Percentiles rank a stretch among this genome's conserved stretches.
These are phyloP conservation scores for Formica exsecta DNA, from an alignment of 1,140 invertebrate genomes.

Conservation along the genomic window DNA sequence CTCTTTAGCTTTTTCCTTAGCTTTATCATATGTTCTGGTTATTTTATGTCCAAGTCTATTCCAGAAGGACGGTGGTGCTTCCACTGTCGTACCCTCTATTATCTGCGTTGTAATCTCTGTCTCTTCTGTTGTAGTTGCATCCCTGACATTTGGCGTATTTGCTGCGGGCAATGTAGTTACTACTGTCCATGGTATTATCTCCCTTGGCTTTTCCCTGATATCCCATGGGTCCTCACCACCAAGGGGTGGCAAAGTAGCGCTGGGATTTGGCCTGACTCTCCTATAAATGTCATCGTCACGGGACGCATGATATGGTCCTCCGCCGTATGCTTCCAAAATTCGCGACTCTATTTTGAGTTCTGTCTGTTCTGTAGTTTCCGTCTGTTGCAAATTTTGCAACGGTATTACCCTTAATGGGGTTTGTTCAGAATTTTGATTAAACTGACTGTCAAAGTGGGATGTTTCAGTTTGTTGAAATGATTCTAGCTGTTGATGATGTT, in stretches of 20 bases:
- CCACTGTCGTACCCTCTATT: slow-evolving; percentile 45
- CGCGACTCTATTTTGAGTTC: slow-evolving; percentile 62
- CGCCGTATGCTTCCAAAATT: slow-evolving; percentile 82
- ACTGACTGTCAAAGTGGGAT: slow-evolving; percentile 1
- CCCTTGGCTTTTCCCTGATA: slow-evolving; percentile 74
- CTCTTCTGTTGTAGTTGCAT: slow-evolving; percentile 32
- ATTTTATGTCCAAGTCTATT: slow-evolving; percentile 86
- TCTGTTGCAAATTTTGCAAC: slow-evolving; percentile 11
- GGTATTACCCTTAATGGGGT: neutral
- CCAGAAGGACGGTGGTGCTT: slow-evolving; percentile 86
- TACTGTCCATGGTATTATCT: slow-evolving; percentile 34
- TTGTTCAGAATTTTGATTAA: slow-evolving; percentile 12
- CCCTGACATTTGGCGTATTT: slow-evolving; percentile 2
- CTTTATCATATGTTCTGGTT: slow-evolving; percentile 81
- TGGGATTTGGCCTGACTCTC: slow-evolving; percentile 77
- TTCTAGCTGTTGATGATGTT: slow-evolving; percentile 22
- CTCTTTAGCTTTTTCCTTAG: slow-evolving; percentile 86
- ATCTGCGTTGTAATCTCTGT: slow-evolving; percentile 36
- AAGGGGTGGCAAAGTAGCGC: slow-evolving; percentile 73
- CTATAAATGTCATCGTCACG: slow-evolving; percentile 74
- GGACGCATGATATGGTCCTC: slow-evolving; percentile 73
- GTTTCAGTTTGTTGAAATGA: slow-evolving; percentile 44
- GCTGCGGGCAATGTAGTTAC: slow-evolving; percentile 49
- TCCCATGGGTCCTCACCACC: slow-evolving; percentile 77
- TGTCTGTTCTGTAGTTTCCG: slow-evolving; percentile 14